Base-by-base conservation (phyloP, 2,888 invertebrate species). In the Melipona beecheii region DNA sequence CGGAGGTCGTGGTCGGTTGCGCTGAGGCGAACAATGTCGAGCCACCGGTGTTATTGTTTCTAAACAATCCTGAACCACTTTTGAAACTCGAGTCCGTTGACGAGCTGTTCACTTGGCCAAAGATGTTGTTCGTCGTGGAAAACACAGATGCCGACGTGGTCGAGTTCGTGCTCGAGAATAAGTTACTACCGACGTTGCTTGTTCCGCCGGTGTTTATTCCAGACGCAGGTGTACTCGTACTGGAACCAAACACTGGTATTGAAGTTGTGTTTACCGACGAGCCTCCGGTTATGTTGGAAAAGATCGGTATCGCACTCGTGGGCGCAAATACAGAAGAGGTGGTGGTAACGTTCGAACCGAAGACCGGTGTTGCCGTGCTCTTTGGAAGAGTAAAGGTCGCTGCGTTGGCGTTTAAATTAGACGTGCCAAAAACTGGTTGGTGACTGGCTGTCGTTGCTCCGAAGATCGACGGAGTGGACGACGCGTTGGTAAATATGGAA, bases 381-480 rank as follows among this genome's bases (percentile, higher is more conserved):
- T 86, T 91, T 2, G 90, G 86, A 2, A 86, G 21, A 15, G 88
- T 89, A 64, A 92, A 92, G 0, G 88, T 60, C 52, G 73, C 19
- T 75, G 71, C 27, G 31, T 81, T 74, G 0, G 79, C 49, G 17
- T 9, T 66, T 4, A 17, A 19, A 15, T 15, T 69, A 2, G 80
- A 36, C n/a, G 31, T 9, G 1, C 88, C 71, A 19, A 78, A 77
- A 5, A 79, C 27, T 31, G 78, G 19, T 21, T 76, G 78, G 9
- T 66, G 75, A 11, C 21, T 77, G 1, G 43, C 56, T 13, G 82
- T 31, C 13, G 69, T 60, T 58, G 60, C 27, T 2, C 88, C 82
- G 19, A 89, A 88, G 0, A 87, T 81, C 13, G 78, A 66, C 1
- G 79, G n/a, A 11, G n/a, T 27, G 13, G 56, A 74, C 0, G 85